Evolutionary conservation across 2,113 vertebrate species (phyloP).

Genomic region (Rhizomys pruinosus): DNA sequence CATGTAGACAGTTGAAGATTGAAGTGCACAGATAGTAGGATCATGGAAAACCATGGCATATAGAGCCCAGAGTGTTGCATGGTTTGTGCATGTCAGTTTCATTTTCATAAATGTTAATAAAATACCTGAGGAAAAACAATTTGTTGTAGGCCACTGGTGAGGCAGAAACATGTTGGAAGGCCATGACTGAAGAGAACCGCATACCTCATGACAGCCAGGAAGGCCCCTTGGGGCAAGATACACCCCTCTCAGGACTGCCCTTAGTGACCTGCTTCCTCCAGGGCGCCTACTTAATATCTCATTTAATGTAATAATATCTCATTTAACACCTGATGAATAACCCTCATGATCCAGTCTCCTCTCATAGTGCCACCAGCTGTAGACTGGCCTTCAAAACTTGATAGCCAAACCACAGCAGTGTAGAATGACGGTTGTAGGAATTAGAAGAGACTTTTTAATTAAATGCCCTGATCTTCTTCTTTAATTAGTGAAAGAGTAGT

Average conservation of each 20-base stretch:
- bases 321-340: background rate
- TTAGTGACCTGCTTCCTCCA: background rate
- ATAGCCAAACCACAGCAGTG: background rate
- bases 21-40: background rate
- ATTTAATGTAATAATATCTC: background rate
- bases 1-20: background rate
- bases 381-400: background rate
- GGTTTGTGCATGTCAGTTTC: background rate
- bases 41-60: background rate
- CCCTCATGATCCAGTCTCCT: background rate
- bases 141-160: background rate
- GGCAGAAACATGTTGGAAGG: background rate
- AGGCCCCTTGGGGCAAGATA: background rate
- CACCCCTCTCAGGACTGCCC: background rate
- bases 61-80: background rate
- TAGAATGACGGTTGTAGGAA: background rate
- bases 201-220: background rate
- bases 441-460: background rate
- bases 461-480: background rate
- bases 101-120: background rate
- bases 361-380: background rate
- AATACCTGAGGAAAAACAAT: background rate
- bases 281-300: background rate
- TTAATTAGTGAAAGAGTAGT: background rate
- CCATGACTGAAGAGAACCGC: background rate